phyloP scores from a whole-genome alignment of 2,797 vertebrate species.

The Holocentrus rufus region DNA sequence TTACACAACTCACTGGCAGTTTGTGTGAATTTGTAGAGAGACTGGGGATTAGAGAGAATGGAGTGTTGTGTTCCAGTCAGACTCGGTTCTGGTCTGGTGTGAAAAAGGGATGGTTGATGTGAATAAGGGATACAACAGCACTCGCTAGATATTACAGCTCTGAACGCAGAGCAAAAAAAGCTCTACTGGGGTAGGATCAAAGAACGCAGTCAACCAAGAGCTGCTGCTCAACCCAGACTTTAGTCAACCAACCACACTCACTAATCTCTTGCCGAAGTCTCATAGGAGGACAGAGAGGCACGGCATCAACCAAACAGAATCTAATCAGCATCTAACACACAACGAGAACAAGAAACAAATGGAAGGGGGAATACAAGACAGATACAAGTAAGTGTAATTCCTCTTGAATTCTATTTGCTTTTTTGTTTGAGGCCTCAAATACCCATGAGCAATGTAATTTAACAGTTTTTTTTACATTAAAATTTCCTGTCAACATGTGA shows the following conservation, averaged over 20 bases:
- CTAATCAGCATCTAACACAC: slow-evolving; percentile 60
- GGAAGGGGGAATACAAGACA: slow-evolving; percentile 12
- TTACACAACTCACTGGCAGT: slow-evolving; percentile 44
- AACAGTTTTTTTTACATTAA: too few species aligned
- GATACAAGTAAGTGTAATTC: slow-evolving; percentile 15
- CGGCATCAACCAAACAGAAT: slow-evolving; percentile 55
- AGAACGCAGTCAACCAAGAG: slow-evolving; percentile 71
- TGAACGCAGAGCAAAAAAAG: slow-evolving; percentile 53
- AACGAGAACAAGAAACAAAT: slow-evolving; percentile 36
- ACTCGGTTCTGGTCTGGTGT: slow-evolving; percentile 61
- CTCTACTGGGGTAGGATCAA: slow-evolving; percentile 76
- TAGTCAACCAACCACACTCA: slow-evolving; percentile 71
- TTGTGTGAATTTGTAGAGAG: slow-evolving; percentile 47
- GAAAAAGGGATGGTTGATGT: slow-evolving; percentile 70
- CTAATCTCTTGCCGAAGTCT: slow-evolving; percentile 69
- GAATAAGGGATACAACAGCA: slow-evolving; percentile 60
- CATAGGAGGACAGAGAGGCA: slow-evolving; percentile 43
- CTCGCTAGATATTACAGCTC: slow-evolving; percentile 21
- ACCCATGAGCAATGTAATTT: background rate
- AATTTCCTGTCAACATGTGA: background rate
- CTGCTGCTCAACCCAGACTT: slow-evolving; percentile 73
- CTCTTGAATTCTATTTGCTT: background rate
- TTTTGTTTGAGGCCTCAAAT: background rate
- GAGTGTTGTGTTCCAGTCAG: slow-evolving; percentile 57
- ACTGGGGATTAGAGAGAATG: slow-evolving; percentile 64